Evolutionary conservation across 2,888 invertebrate genomes (phyloP).

Genomic region (Spatulosminthurus flaviceps): DNA sequence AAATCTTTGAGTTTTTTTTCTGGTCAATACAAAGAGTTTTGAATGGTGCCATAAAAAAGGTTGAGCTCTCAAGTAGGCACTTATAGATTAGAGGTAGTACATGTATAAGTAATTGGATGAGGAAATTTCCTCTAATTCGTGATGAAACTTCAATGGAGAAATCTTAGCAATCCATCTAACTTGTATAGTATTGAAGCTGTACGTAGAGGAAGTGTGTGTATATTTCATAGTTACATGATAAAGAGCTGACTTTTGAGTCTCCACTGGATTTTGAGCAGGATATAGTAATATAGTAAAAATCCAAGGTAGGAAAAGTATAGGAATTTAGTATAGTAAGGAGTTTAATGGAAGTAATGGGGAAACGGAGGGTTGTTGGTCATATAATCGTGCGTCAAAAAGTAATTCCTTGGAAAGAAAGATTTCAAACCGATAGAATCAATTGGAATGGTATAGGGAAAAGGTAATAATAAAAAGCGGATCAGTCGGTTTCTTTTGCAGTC

Average conservation of each 20-base stretch:
- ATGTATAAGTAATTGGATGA: constrained; percentile 22
- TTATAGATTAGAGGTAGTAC: not conserved
- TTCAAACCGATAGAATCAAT: constrained; percentile 38
- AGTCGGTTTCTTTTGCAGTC: constrained; percentile 36
- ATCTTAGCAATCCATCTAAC: not conserved
- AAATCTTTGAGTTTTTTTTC: too few relatives aligned
- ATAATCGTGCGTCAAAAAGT: constrained; percentile 24
- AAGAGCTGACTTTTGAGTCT: too few relatives aligned
- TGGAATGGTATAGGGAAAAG: constrained; percentile 18
- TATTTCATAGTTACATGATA: too few relatives aligned
- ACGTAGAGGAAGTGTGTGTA: too few relatives aligned
- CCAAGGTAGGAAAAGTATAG: not conserved
- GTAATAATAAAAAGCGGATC: constrained; percentile 40
- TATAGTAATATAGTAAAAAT: too few relatives aligned
- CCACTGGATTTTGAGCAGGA: too few relatives aligned
- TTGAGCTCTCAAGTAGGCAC: too few relatives aligned
- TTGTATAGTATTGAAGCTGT: too few relatives aligned
- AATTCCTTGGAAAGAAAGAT: not conserved
- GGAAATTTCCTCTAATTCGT: constrained; percentile 24
- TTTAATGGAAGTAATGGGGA: not conserved
- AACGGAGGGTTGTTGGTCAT: not conserved
- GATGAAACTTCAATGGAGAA: constrained; percentile 12
- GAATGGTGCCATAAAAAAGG: not conserved
- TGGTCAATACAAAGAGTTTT: too few relatives aligned
- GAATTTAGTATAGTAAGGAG: not conserved